Evolutionary conservation across 2,797 vertebrate species (phyloP).

Genomic region (Prionace glauca): DNA sequence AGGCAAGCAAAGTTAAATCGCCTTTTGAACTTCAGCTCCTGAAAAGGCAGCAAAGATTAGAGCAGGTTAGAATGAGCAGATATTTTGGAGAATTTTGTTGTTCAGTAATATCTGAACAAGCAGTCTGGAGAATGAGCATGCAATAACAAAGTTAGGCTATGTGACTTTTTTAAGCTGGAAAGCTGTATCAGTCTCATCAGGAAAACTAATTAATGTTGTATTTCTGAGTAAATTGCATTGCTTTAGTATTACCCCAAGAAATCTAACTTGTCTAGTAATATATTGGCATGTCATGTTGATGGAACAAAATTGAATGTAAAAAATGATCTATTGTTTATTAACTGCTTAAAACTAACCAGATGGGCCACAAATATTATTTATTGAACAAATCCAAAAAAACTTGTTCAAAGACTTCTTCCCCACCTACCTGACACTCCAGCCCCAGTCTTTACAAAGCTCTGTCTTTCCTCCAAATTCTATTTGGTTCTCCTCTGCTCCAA

Average conservation of each 20-base stretch:
- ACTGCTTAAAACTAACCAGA: background rate
- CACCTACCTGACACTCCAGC: background rate
- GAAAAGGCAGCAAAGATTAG: constrained; percentile 80
- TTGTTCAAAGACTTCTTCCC: background rate
- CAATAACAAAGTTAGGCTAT: background rate
- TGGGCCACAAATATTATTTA: background rate
- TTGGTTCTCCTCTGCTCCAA: background rate
- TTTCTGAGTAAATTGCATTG: background rate
- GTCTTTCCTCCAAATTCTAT: background rate
- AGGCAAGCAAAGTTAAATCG: constrained; percentile 76
- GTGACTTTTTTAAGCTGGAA: background rate
- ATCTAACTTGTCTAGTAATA: background rate
- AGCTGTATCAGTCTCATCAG: background rate
- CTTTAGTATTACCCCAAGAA: background rate
- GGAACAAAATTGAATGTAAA: background rate
- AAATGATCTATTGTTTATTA: background rate
- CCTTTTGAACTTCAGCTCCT: constrained; percentile 85
- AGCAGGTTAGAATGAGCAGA: constrained; percentile 63
- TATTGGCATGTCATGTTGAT: background rate
- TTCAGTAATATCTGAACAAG: background rate
- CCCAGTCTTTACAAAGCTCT: background rate
- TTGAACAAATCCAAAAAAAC: background rate
- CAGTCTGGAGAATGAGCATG: too few species aligned
- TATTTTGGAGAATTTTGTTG: background rate
- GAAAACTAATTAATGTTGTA: background rate